Conservation (phyloP, 2,113 vertebrate genomes). For the Dasyurus viverrinus region DNA sequence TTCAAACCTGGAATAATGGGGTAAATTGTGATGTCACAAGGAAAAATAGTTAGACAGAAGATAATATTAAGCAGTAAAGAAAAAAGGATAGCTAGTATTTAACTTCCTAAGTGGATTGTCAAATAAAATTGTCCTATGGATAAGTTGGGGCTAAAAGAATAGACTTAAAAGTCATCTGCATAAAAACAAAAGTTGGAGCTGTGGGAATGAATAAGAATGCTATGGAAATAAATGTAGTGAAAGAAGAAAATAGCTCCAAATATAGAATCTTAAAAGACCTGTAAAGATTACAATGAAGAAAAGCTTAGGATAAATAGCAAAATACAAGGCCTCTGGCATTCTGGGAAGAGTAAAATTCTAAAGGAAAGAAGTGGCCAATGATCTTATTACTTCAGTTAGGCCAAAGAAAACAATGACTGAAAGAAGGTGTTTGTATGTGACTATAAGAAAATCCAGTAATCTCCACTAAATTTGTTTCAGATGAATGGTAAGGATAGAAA, state of each 20-base stretch:
- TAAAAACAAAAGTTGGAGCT: neutral
- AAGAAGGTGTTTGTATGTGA: neutral
- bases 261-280: neutral
- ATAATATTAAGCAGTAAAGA: too few species aligned
- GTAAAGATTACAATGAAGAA: neutral
- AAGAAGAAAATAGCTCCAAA: neutral
- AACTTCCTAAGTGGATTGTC: neutral
- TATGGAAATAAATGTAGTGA: neutral
- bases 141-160: neutral
- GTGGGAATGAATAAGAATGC: neutral
- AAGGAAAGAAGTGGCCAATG: neutral
- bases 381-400: neutral
- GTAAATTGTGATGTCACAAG: neutral
- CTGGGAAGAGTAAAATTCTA: neutral
- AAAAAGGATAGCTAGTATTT: neutral
- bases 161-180: neutral
- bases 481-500: neutral
- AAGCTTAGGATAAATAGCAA: neutral
- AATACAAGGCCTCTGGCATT: neutral
- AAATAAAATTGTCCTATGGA: neutral
- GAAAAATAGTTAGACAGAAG: neutral
- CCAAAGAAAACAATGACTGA: neutral
- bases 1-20: neutral
- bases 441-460: neutral
- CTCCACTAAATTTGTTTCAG: neutral